A percentile compares a stretch with the other conserved stretches of the same genome.
Evolutionary conservation across 2,888 invertebrate species (phyloP).

Genomic region (Bhutanitis thaidina): DNA sequence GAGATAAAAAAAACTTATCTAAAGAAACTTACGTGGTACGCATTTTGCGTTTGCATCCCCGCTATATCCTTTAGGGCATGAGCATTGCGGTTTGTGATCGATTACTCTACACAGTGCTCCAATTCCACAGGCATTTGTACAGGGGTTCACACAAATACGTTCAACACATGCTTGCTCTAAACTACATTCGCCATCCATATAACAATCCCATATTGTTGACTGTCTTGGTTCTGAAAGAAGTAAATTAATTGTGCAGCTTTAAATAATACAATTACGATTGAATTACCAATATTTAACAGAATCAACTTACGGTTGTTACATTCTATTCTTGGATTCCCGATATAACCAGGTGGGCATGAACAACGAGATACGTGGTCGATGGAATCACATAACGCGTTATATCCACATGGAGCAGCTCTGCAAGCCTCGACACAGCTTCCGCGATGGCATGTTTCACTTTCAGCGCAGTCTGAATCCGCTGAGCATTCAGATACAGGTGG

Average conservation of each 20-base stretch:
- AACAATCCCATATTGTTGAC: slow-evolving; percentile 83
- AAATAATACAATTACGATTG: no score
- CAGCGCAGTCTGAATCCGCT: slow-evolving; percentile 86
- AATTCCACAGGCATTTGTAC: slow-evolving; percentile 86
- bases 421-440: slow-evolving; percentile 91
- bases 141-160: slow-evolving; percentile 89
- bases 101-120: slow-evolving; percentile 91
- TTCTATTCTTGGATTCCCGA: slow-evolving; percentile 88
- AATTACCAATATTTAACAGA: background rate
- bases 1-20: no score
- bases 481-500: slow-evolving; percentile 83
- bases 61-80: slow-evolving; percentile 88
- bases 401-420: slow-evolving; percentile 87
- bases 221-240: slow-evolving; percentile 58
- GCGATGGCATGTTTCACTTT: slow-evolving; percentile 86
- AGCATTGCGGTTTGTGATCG: slow-evolving; percentile 87
- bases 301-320: slow-evolving; percentile 81
- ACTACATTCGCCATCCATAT: slow-evolving; percentile 87
- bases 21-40: slow-evolving; percentile 89
- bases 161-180: slow-evolving; percentile 87
- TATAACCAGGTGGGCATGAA: slow-evolving; percentile 87
- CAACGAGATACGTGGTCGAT: slow-evolving; percentile 88
- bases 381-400: slow-evolving; percentile 90
- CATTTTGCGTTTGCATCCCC: slow-evolving; percentile 87
- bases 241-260: background rate